A percentile compares a stretch with the other conserved stretches of the same genome.
Evolutionary conservation across 2,797 vertebrate species (phyloP).

Genomic region (Gila robusta): DNA sequence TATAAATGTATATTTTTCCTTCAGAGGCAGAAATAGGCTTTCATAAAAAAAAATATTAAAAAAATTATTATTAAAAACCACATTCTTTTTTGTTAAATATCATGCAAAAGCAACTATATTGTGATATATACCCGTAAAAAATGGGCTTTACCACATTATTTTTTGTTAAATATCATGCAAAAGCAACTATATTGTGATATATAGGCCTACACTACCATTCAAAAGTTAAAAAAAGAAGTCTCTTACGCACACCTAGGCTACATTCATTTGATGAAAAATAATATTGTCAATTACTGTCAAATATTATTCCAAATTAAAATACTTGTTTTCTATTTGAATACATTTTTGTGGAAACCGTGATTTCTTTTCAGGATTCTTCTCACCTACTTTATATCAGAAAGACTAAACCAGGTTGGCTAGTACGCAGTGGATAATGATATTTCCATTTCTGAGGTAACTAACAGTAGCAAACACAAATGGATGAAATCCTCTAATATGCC

Average conservation of each 20-base stretch:
- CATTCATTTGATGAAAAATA: neutral
- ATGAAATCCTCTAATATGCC: conserved; percentile 27
- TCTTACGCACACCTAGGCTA: neutral
- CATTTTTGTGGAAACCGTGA: neutral
- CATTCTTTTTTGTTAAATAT: neutral
- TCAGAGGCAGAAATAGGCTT: neutral
- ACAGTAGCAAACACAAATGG: neutral
- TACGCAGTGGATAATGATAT: neutral
- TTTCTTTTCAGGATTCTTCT: neutral
- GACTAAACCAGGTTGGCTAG: neutral
- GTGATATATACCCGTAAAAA: no score
- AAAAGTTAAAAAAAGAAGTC: neutral
- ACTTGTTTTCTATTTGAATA: neutral
- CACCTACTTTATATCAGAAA: neutral
- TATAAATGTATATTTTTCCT: neutral
- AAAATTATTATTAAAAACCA: neutral
- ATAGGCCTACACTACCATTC: neutral
- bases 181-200: neutral
- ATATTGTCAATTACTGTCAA: neutral
- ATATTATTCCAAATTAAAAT: neutral
- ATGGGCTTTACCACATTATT: no score
- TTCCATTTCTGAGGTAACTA: conserved; percentile 17
- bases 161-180: neutral
- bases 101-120: no score
- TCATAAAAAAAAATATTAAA: neutral